Base-by-base conservation (phyloP, 2,888 invertebrate species). In the Melanotus villosus region DNA sequence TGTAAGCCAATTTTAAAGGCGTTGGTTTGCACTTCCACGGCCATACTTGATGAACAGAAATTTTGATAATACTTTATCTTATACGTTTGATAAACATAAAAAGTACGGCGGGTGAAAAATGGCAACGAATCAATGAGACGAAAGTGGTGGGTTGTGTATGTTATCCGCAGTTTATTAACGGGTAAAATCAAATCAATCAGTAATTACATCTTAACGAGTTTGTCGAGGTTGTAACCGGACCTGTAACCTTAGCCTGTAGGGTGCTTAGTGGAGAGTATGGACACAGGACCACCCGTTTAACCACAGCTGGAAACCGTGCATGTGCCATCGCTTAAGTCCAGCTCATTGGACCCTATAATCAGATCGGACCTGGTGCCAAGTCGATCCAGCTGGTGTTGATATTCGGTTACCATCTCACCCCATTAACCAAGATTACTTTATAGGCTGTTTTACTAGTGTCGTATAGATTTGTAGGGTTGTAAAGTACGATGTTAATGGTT, bases 281-380 rank as follows among this genome's bases (percentile, higher is more conserved):
- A 60, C 60, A 57, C 32, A 59, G 64, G 75, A 74, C 75, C 75
- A 75, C 76, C 76, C 74, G 74, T 62, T 69, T 59, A 69, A 74
- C 72, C 75, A 73, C 77, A 77, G 75, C 75, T 76, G 75, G 75
- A 72, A 66, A 76, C 67, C 76, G 76, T 70, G 63, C 72, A 73
- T 74, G 74, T 76, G 75, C 73, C 73, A 63, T 54, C 74, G 73
- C 73, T 74, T 74, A 76, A 70, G 70, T 73, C 72, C 76, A 68
- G 73, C 73, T 75, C 74, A 76, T 75, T 76, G 74, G 75, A 73
- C 69, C 70, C 73, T 73, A 75, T 76, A 78, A 78, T 77, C 76
- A 76, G 74, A 77, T 77, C 76, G 72, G 74, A 76, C 75, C 74
- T 71, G 65, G 73, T 72, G 68, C 75, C 76, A 72, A 70, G 68